Evolutionary conservation across 2,888 invertebrate species (phyloP), one percentile per base, ranked within the genome.

Genomic region (Xylota sylvarum): DNA sequence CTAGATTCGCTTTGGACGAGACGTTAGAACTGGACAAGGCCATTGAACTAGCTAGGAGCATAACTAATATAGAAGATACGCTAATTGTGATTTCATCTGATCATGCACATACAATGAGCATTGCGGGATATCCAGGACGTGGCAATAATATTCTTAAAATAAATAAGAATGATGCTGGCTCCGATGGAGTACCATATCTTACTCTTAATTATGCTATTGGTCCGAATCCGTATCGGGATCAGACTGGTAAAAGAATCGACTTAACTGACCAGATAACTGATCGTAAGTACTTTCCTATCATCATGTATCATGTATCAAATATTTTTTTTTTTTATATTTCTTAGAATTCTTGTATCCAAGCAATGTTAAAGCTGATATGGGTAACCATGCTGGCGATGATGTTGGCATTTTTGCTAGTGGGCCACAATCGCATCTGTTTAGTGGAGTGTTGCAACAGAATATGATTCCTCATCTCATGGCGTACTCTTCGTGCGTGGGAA

Each of bases 311-410:
- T 48, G 37, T 14, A 43, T 32, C 23, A 23, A 32, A 6, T 14
- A 9, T 4, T 12, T 23, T 23, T 0, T 64, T 60, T 17, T 80
- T 74, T 70, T 35, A 0, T 48, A 14, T 50, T 50, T 37, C 23
- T 23, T 62, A 91, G 91, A 88, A 23, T 89, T 89, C 23, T 76
- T 87, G 7, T 89, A 89, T 12, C 91, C 91, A 6, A 88, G 90
- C 60, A 90, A 91, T 10, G 89, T 91, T 4, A 46, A 80, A 17
- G 88, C 88, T 58, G 50, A 89, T 0, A 91, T 93, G 14, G 96
- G 96, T 89, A 96, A 95, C 0, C 96, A 96, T 89, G 96, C 95
- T 0, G 96, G 96, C 0, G 97, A 97, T 86, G 97, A 97, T 90
- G 97, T 97, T 0, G 95, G 94, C 0, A 94, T 97, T 0, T 96